Conservation (phyloP, 2,888 invertebrate species). For the Patella caerulea region DNA sequence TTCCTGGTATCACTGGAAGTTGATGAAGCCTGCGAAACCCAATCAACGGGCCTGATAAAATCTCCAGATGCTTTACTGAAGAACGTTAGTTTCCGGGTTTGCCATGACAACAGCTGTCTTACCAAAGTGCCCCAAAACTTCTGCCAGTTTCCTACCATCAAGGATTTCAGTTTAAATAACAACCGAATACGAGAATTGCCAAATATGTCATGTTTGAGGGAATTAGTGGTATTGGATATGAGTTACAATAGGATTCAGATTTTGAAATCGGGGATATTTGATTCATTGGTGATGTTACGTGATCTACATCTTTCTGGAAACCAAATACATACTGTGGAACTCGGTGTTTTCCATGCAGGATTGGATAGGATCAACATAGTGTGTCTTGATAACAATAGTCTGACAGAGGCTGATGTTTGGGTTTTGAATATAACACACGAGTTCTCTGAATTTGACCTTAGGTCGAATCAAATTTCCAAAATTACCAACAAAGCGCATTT, state of each 20-base stretch:
- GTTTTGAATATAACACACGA: background rate
- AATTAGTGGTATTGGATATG: background rate
- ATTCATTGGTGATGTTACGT: background rate
- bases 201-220: background rate
- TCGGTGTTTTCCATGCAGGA: background rate
- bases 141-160: background rate
- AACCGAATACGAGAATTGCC: background rate
- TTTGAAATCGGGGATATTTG: background rate
- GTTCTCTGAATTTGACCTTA: background rate
- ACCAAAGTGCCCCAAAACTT: background rate
- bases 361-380: background rate
- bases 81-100: background rate
- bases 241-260: background rate
- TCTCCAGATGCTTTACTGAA: background rate
- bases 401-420: background rate
- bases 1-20: too few relatives aligned
- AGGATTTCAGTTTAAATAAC: background rate
- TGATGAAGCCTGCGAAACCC: too few relatives aligned
- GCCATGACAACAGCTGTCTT: background rate
- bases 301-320: background rate
- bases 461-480: too few relatives aligned
- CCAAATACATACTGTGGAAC: background rate
- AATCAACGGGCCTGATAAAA: too few relatives aligned
- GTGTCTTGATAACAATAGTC: background rate
- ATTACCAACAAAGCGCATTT: too few relatives aligned